A percentile compares a stretch with the other conserved stretches of the same genome.
Evolutionary conservation across 2,888 invertebrate species (phyloP).

Genomic region (Escarpia spicata): DNA sequence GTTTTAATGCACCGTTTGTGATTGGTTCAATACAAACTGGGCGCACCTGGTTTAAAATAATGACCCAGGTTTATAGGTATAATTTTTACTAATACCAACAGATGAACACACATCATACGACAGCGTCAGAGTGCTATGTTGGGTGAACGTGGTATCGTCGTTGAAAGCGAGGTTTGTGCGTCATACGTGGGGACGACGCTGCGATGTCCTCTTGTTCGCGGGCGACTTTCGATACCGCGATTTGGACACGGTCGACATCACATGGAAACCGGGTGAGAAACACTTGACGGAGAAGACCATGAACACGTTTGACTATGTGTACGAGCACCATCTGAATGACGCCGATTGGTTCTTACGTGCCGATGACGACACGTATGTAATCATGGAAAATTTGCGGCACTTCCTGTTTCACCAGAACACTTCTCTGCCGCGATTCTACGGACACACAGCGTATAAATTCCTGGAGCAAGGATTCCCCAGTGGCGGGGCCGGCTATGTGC

Average conservation of each 20-base stretch:
- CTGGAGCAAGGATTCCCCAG: constrained; percentile 45
- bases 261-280: constrained; percentile 87
- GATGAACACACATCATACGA: neutral
- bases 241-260: constrained; percentile 77
- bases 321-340: constrained; percentile 81
- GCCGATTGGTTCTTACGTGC: constrained; percentile 95
- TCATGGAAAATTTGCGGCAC: constrained; percentile 92
- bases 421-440: constrained; percentile 83
- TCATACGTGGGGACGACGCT: constrained; percentile 88
- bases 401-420: constrained; percentile 82
- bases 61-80: too few relatives aligned
- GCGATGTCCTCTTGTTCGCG: constrained; percentile 61
- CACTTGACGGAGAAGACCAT: constrained; percentile 96
- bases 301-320: constrained; percentile 87
- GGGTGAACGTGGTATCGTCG: neutral
- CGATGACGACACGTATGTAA: constrained; percentile 97
- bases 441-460: constrained; percentile 57
- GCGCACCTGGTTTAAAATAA: too few relatives aligned
- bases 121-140: neutral
- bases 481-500: constrained; percentile 40
- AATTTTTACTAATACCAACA: neutral
- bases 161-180: constrained; percentile 89
- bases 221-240: constrained; percentile 71
- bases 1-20: too few relatives aligned
- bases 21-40: too few relatives aligned